Conservation (phyloP, 1,140 invertebrate genomes). For the Sesamia nonagrioides region DNA sequence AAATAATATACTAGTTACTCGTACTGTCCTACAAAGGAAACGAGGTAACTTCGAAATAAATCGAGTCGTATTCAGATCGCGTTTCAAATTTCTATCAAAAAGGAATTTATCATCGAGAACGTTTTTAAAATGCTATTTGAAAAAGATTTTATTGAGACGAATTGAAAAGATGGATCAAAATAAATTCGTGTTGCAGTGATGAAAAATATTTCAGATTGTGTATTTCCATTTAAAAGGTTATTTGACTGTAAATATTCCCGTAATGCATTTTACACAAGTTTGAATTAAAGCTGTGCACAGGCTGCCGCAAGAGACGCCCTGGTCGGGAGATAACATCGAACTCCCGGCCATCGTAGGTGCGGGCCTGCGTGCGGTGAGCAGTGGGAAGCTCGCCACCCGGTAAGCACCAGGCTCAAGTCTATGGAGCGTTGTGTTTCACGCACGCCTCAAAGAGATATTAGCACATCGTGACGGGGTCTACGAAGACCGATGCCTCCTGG, state of each 20-base stretch:
- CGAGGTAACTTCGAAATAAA: slow-evolving; percentile 31
- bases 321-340: no score
- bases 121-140: slow-evolving; percentile 35
- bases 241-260: no score
- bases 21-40: slow-evolving; percentile 2
- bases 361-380: no score
- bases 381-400: no score
- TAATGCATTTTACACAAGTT: background rate
- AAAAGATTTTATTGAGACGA: slow-evolving; percentile 19
- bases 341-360: no score
- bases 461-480: no score
- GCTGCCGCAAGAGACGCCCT: no score
- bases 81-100: slow-evolving; percentile 46
- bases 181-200: slow-evolving; percentile 34
- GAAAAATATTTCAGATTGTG: slow-evolving; percentile 29
- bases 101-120: slow-evolving; percentile 43
- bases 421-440: no score
- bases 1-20: slow-evolving; percentile 13
- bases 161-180: background rate
- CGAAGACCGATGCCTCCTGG: no score
- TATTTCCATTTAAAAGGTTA: background rate
- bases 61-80: slow-evolving; percentile 47
- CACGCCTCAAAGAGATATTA: no score
- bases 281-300: no score
- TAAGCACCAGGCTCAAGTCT: no score